Conservation (phyloP, 2,888 invertebrate genomes). For the Orthosia incerta region DNA sequence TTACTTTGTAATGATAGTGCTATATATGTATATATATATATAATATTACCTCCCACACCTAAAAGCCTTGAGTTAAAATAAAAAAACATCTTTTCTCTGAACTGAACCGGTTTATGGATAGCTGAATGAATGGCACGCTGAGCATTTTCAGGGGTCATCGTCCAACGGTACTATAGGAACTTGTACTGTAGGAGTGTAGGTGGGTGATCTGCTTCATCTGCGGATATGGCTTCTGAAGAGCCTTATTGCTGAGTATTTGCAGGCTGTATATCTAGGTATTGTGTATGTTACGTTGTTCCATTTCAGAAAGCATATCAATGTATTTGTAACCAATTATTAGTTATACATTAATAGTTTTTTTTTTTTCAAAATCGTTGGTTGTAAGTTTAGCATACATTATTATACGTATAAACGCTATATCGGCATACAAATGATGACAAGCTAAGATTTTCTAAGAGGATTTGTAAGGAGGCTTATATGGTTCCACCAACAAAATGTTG, state of each 20-base stretch:
- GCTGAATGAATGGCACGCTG: slow-evolving; percentile 30
- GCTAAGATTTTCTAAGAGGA: neutral
- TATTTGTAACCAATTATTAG: neutral
- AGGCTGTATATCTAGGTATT: neutral
- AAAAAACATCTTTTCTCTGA: slow-evolving; percentile 14
- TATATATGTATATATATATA: too few relatives aligned
- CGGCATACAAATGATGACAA: neutral
- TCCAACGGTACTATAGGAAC: slow-evolving; percentile 17
- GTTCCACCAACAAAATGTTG: neutral
- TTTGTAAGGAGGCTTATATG: neutral
- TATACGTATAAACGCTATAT: neutral
- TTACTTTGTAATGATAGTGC: too few relatives aligned
- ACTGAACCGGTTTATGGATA: slow-evolving; percentile 22
- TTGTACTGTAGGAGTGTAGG: slow-evolving; percentile 7
- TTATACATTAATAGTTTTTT: neutral
- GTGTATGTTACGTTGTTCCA: neutral
- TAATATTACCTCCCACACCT: neutral
- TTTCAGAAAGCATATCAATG: neutral
- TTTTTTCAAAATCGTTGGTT: too few relatives aligned
- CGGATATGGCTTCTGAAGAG: slow-evolving; percentile 30
- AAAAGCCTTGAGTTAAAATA: neutral
- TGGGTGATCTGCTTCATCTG: slow-evolving; percentile 23
- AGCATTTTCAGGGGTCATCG: slow-evolving; percentile 46
- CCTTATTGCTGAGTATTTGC: slow-evolving; percentile 6
- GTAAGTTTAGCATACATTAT: neutral